A percentile compares a stretch with the other conserved stretches of the same genome.
phyloP scores from a whole-genome alignment of 2,113 vertebrate species.

The Piaya cayana region DNA sequence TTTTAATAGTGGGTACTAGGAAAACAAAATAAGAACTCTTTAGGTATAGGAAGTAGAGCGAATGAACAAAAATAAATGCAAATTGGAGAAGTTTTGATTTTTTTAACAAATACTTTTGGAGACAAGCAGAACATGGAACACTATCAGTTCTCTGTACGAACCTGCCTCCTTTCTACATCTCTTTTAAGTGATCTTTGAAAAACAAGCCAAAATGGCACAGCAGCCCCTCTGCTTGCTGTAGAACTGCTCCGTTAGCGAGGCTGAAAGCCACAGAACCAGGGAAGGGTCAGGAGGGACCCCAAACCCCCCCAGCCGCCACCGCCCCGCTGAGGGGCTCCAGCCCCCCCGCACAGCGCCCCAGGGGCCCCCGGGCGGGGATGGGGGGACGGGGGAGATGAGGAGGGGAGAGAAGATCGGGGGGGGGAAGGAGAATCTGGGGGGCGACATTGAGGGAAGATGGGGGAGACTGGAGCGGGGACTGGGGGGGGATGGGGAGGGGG shows the following conservation, averaged over 20 bases:
- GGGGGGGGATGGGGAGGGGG: no score
- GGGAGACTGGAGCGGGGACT: no score
- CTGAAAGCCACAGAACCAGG: not conserved
- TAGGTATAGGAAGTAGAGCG: rapidly evolving
- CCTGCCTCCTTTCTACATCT: not conserved
- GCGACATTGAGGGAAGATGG: no score
- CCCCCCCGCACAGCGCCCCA: no score
- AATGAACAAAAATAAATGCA: not conserved
- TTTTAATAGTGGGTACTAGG: not conserved
- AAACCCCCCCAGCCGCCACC: no score
- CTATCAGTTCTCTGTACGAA: not conserved
- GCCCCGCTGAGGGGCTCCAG: no score
- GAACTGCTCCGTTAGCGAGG: not conserved
- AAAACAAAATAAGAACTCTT: not conserved
- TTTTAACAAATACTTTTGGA: not conserved
- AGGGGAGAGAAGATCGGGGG: no score
- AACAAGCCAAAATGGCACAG: not conserved
- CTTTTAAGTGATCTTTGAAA: not conserved
- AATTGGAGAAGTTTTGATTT: rapidly evolving
- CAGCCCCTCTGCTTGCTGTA: not conserved
- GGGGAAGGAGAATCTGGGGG: no score
- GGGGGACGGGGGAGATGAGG: no score
- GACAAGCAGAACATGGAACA: not conserved
- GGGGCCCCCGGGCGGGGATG: no score
- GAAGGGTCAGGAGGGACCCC: no score